These are phyloP conservation scores for Mesoligia furuncula DNA, from an alignment of 2,888 invertebrate genomes.

Conservation along the genomic window DNA sequence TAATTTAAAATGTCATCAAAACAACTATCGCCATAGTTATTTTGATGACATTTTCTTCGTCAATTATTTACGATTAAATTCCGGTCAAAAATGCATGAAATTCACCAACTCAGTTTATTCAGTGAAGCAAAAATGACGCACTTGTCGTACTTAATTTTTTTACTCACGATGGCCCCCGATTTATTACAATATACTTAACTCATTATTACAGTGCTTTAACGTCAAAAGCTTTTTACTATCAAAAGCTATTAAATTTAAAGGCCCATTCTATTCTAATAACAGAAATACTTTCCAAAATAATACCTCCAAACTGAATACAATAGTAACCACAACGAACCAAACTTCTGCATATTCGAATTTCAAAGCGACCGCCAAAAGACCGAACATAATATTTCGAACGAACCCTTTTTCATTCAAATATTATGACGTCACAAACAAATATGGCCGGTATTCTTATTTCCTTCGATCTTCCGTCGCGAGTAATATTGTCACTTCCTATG, in stretches of 20 bases:
- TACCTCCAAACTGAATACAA: conserved; percentile 19
- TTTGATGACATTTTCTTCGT: background rate
- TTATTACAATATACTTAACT: background rate
- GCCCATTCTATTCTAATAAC: background rate
- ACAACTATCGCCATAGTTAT: background rate
- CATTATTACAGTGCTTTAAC: background rate
- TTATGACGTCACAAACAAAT: conserved; percentile 72
- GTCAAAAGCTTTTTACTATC: background rate
- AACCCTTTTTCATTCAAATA: conserved; percentile 72
- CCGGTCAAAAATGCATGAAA: background rate
- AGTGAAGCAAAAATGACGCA: too few species aligned
- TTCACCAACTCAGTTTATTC: background rate
- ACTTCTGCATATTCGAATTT: conserved; percentile 39
- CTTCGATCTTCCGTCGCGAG: conserved; percentile 52
- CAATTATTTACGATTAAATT: background rate
- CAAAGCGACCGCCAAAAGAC: conserved; percentile 35
- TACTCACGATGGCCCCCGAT: too few species aligned
- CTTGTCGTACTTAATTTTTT: accelerated
- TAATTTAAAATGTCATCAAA: background rate
- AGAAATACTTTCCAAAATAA: conserved; percentile 13
- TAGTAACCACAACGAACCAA: conserved; percentile 38
- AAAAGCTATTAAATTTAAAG: background rate
- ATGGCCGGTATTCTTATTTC: conserved; percentile 62
- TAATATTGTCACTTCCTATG: conserved; percentile 64
- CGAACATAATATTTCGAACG: conserved; percentile 49